Base-by-base conservation (phyloP, 2,888 invertebrate genomes). In the Cheilosia vulpina region DNA sequence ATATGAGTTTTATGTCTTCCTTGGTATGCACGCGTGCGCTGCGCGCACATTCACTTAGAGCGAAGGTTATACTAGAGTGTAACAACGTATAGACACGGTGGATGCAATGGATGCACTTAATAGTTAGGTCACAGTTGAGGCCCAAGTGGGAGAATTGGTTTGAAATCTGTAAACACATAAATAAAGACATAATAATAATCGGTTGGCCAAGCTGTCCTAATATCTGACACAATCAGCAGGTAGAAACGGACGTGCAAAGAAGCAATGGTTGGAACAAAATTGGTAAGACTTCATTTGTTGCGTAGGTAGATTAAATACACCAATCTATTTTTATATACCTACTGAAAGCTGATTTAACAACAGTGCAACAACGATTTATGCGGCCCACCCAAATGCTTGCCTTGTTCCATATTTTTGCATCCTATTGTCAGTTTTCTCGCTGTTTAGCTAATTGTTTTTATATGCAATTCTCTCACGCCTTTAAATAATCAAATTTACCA, bases 1-100 rank as follows among this genome's bases (percentile, higher is more conserved):
- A 85, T 85, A 85, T 85, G 81, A 85, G 47, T 85, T 85, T 85
- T 85, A 85, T 85, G 76, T 68, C 81, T 72, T 81, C 41, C 55
- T 57, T 63, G 85, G 72, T 77, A 81, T 77, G 76, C 63, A 68
- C 71, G 76, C 81, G 76, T 76, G 65, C 71, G 80, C 63, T 76
- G 65, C 71, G 80, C 63, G 76, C 72, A 55, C 71, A 47, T 53
- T 66, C 66, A 76, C 75, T 71, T 69, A 45, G 11, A 50, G 19
- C 11, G 43, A 43, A 21, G 63, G 50, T 27, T 31, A 52, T 62
- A 62, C 31, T 62, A 52, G 4, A 27, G 62, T 27, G 27, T 24
- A 43, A 58, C 57, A 47, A 43, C 55, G 21, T 50, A 31, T 2
- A 45, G 43, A 31, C 55, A n/a, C 24, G 38, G 38, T 15, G n/a